Conservation (phyloP, 2,797 vertebrate species). For the Cygnus olor region DNA sequence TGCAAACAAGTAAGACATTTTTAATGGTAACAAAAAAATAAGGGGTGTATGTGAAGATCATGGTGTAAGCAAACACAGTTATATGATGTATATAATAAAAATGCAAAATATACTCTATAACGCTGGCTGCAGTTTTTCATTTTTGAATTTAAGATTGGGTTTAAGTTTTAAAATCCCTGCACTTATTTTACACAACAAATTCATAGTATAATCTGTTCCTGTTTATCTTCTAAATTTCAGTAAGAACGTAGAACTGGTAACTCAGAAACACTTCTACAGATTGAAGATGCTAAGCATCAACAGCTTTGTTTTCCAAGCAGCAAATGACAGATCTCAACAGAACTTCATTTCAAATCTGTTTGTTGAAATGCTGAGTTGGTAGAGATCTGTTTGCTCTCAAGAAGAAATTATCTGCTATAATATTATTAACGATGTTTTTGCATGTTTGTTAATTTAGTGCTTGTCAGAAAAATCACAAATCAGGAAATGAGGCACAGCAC, state of each 20-base stretch:
- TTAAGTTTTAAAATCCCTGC: background rate
- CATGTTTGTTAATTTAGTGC: background rate
- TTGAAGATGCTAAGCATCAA: conserved; percentile 9
- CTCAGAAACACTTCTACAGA: background rate
- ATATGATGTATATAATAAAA: background rate
- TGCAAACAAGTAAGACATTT: conserved; percentile 94
- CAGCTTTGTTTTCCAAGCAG: conserved; percentile 42
- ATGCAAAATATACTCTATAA: background rate
- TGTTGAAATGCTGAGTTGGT: conserved; percentile 24
- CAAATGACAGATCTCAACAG: conserved; percentile 9
- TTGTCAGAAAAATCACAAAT: background rate
- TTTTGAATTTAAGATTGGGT: background rate
- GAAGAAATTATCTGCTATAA: background rate
- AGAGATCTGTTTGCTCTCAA: conserved; percentile 25
- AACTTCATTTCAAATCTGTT: conserved; percentile 16
- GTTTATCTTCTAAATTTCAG: background rate
- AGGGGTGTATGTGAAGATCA: background rate
- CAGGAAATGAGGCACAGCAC: background rate
- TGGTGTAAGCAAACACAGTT: background rate
- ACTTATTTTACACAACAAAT: background rate
- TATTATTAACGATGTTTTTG: background rate
- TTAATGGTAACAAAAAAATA: background rate
- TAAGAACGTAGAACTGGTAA: background rate
- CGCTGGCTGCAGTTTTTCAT: background rate
- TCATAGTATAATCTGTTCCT: background rate